Conservation (phyloP, 2,113 vertebrate genomes). For the Probosciger aterrimus region DNA sequence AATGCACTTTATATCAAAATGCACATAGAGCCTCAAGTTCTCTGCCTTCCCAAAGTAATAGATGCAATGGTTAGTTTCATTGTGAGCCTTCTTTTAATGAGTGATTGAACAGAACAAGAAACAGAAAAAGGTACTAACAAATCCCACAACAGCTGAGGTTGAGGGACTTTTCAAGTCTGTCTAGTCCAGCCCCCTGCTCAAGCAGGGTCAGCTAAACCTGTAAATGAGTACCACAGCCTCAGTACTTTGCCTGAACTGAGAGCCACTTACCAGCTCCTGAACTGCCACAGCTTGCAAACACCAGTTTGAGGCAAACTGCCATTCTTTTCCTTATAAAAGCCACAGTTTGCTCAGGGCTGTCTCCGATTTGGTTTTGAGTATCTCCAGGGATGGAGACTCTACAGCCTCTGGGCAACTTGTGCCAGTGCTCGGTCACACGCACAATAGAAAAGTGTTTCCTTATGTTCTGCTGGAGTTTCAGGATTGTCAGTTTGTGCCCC, state of each 20-base stretch:
- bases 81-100: background rate
- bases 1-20: background rate
- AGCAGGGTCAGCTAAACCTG: background rate
- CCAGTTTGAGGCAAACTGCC: background rate
- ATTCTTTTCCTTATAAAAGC: background rate
- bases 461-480: background rate
- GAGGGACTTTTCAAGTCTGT: background rate
- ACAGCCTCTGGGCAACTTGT: background rate
- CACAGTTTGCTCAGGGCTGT: background rate
- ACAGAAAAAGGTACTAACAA: background rate
- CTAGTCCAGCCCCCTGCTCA: background rate
- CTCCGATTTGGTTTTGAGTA: background rate
- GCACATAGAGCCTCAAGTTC: background rate
- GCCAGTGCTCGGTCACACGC: background rate
- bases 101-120: background rate
- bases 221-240: background rate
- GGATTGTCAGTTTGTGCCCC: background rate
- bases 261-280: background rate
- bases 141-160: background rate
- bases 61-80: background rate
- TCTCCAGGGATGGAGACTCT: background rate
- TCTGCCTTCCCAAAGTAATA: background rate
- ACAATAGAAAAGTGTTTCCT: background rate
- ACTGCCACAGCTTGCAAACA: background rate
- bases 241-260: background rate